phyloP scores from a whole-genome alignment of 2,113 vertebrate genomes.

The Plotosus lineatus region DNA sequence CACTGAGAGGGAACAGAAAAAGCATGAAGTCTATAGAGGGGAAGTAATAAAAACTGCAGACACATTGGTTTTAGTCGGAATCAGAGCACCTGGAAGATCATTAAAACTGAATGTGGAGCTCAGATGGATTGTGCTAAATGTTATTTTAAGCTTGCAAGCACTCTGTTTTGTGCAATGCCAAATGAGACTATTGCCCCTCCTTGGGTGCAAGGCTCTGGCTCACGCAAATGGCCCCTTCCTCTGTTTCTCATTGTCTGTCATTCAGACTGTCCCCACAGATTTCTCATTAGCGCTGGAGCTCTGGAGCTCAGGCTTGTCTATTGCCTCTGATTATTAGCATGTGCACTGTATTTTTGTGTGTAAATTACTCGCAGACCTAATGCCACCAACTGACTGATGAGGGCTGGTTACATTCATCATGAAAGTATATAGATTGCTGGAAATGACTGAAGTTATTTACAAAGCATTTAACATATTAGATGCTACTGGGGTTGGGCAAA shows the following conservation, averaged over 20 bases:
- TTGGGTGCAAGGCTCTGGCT: conserved; percentile 42
- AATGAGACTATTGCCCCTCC: conserved; percentile 38
- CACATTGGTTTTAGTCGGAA: conserved; percentile 29
- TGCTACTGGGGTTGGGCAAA: conserved; percentile 1
- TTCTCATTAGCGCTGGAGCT: conserved; percentile 39
- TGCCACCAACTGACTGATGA: conserved; percentile 16
- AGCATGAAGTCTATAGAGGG: conserved; percentile 7
- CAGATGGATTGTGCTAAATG: conserved; percentile 39
- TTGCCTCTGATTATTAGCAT: conserved; percentile 39
- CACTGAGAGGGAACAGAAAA: conserved; percentile 32
- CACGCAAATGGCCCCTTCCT: conserved; percentile 35
- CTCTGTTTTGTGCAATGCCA: conserved; percentile 33
- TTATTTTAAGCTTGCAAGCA: conserved; percentile 41
- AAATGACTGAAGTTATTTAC: conserved; percentile 18
- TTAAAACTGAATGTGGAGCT: conserved; percentile 43
- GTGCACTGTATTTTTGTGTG: conserved; percentile 25
- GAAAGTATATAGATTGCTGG: neutral
- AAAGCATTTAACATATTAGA: conserved; percentile 17
- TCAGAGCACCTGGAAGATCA: conserved; percentile 45
- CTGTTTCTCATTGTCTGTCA: conserved; percentile 43
- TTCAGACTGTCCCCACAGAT: conserved; percentile 38
- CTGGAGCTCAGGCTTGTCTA: conserved; percentile 23
- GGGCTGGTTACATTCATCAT: conserved; percentile 8
- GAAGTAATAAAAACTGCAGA: conserved; percentile 29
- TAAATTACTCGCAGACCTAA: conserved; percentile 24